phyloP scores from a whole-genome alignment of 2,888 invertebrate genomes.

The Alviniconcha strummeri region DNA sequence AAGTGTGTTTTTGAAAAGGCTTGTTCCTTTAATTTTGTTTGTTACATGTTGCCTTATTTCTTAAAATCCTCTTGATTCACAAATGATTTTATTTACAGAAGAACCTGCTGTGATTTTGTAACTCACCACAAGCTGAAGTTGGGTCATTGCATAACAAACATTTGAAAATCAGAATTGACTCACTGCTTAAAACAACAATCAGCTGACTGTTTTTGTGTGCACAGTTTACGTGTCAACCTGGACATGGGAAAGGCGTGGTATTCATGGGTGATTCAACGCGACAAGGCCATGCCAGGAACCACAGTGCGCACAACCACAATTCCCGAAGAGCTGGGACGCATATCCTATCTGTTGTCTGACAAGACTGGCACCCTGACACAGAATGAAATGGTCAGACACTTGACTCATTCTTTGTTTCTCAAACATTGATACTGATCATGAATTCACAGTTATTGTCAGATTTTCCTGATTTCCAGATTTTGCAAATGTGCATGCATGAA shows the following conservation, averaged over 20 bases:
- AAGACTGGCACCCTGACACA: conserved; percentile 99
- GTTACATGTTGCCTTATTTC: too few relatives aligned
- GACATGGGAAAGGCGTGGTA: conserved; percentile 99
- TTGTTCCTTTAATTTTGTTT: too few relatives aligned
- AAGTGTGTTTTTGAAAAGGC: too few relatives aligned
- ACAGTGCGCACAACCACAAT: conserved; percentile 98
- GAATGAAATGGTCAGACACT: conserved; percentile 89
- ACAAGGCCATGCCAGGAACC: conserved; percentile 93
- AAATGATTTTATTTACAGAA: too few relatives aligned
- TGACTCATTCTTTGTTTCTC: background rate
- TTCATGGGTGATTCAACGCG: conserved; percentile 96
- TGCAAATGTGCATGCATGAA: background rate
- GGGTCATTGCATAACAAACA: too few relatives aligned
- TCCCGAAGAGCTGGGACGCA: conserved; percentile 97
- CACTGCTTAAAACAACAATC: too few relatives aligned
- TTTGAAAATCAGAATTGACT: too few relatives aligned
- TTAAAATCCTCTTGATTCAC: too few relatives aligned
- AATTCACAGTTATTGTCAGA: too few relatives aligned
- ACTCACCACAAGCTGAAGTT: too few relatives aligned
- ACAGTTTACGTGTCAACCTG: conserved; percentile 95
- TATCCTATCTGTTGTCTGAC: conserved; percentile 96
- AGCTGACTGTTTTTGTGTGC: background rate
- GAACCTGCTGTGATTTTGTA: too few relatives aligned
- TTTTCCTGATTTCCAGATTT: background rate
- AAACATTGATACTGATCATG: too few relatives aligned